Evolutionary conservation across 1,140 invertebrate species (phyloP), one percentile per base, ranked within the genome.

Genomic region (Diprion similis): DNA sequence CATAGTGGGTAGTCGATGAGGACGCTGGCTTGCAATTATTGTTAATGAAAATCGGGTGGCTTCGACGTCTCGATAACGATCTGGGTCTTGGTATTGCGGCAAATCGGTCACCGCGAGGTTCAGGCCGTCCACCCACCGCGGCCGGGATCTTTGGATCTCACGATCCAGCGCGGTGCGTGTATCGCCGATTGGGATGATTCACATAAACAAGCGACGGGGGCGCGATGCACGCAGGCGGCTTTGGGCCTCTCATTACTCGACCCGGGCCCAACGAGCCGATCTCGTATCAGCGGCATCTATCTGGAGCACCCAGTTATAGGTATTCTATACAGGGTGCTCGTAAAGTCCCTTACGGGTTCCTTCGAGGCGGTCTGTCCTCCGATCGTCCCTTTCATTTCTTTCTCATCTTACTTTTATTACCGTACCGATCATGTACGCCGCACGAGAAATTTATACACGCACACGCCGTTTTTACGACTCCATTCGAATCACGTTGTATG

Each of bases 241-340:
- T 71, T 74, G 71, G 73, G 78, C 70, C 78, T 79, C 75, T 79
- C 78, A 79, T 79, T 79, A 79, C 65, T 71, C 70, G 73, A 19
- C 68, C 51, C 66, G 70, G 72, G 74, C 59, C 76, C 74, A 76
- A 74, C 74, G 71, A 71, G 69, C 59, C 73, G 76, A 78, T 75
- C 75, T 78, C 76, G 48, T 79, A 79, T 79, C 78, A 59, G 76
- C 66, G 68, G 70, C 74, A 76, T 79, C 78, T 79, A 79, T 79
- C 77, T 79, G 72, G 78, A 78, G 78, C 76, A 79, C 75, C 74
- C 71, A 78, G 72, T 76, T 78, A 77, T 74, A 48, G 69, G 46
- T 70, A 48, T 68, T n/a, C 24, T 37, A 37, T 68, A 37, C 7
- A 68, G n/a, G 67, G n/a, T 68, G 67, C 15, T 68, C 67, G 24